Percentiles rank a stretch among this genome's conserved stretches.
These are phyloP conservation scores for Drosophila mettleri DNA, from an alignment of 2,888 invertebrate species.

Conservation along the genomic window DNA sequence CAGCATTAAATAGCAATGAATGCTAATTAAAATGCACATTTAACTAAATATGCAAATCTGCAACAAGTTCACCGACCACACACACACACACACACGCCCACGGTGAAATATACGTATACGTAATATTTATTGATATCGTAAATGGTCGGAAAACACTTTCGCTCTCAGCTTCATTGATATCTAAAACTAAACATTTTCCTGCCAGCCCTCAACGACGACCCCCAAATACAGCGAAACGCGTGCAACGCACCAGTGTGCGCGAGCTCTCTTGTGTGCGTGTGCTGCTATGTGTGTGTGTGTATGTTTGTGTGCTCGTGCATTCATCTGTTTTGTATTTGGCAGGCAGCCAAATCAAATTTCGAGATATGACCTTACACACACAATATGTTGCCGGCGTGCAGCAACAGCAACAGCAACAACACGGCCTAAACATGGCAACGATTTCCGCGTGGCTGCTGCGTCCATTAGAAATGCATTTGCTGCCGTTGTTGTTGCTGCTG, in stretches of 20 bases:
- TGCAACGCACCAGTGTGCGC: conserved; percentile 47
- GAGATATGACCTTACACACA: conserved; percentile 74
- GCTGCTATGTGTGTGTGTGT: conserved; percentile 15
- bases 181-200: conserved; percentile 75
- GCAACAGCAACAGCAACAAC: conserved; percentile 20
- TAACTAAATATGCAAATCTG: conserved; percentile 35
- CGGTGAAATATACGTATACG: conserved; percentile 56
- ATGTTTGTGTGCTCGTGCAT: conserved; percentile 37
- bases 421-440: conserved; percentile 68
- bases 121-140: conserved; percentile 69
- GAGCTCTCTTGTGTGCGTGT: background rate
- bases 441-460: conserved; percentile 76
- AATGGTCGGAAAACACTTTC: conserved; percentile 72
- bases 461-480: conserved; percentile 76
- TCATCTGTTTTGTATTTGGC: conserved; percentile 74
- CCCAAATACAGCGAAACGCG: conserved; percentile 43
- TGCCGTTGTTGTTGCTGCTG: conserved; percentile 32
- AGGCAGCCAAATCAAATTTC: conserved; percentile 77
- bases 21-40: conserved; percentile 53
- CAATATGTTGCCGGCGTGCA: conserved; percentile 57
- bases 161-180: conserved; percentile 76
- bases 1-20: conserved; percentile 31
- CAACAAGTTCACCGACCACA: conserved; percentile 70
- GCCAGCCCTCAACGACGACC: conserved; percentile 62
- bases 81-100: conserved; percentile 20